Evolutionary conservation across 2,797 vertebrate genomes (phyloP), one percentile per base, ranked within the genome.

Genomic region (Pachyuromys duprasi): DNA sequence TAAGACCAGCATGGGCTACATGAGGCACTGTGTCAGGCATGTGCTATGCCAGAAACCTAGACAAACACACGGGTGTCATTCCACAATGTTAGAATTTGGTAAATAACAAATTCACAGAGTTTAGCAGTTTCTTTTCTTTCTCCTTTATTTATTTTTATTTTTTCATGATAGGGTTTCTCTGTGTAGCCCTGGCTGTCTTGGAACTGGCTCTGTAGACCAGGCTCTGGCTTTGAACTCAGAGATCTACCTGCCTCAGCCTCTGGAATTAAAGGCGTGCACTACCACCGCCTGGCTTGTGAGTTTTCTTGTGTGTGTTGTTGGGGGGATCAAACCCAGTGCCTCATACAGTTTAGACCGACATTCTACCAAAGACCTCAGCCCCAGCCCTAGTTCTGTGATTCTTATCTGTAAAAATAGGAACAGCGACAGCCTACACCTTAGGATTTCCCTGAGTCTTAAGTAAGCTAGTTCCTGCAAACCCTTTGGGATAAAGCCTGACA

Each of bases 361-460:
- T 62, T n/a, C 3, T 55, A 42, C 65, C 33, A 11, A 53, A 4
- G 39, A 87, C 36, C 75, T 31, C 49, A 11, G 33, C 53, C 36
- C 53, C 28, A 45, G 36, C 53, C 18, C 18, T 28, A 62, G 33
- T 81, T 53, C 18, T 33, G n/a, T 18, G 42, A 81, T 81, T 72
- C 75, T 94, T 63, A 49, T 28, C 79, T 92, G 45, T 92, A 88
- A 92, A 49, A 93, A 86, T 74, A 70, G 57, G 33, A 72, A 69
- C 42, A 31, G 22, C 28, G 49, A 49, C 8, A 57, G 83, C 53
- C 55, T 75, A 31, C 18, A 1, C 75, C 36, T 75, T 39, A 84
- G 2, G 33, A 74, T 60, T 88, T n/a, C 36, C 17, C 39, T 28
- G 24, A 89, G 75, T 31, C 63, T 92, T 95, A 62, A 65, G 33